phyloP scores from a whole-genome alignment of 2,888 invertebrate genomes.

The Lepidonotus clava region DNA sequence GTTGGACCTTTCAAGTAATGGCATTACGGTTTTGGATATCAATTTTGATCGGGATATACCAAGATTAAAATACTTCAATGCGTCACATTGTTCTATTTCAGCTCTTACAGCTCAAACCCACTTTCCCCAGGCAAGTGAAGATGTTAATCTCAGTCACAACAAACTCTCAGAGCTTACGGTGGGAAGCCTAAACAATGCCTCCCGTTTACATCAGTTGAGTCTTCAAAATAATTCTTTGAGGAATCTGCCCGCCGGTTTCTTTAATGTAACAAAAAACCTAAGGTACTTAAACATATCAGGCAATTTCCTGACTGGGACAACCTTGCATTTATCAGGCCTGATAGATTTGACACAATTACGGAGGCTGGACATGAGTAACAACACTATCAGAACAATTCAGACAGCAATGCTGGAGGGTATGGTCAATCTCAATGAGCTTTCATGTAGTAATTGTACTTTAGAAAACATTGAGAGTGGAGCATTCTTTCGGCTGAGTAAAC shows the following conservation, averaged over 20 bases:
- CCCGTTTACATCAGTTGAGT: background rate
- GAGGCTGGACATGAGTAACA: background rate
- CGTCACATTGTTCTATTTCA: background rate
- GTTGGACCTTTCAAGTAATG: background rate
- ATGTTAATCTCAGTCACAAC: background rate
- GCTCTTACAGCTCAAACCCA: background rate
- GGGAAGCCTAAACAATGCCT: background rate
- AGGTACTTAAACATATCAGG: background rate
- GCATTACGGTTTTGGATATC: background rate
- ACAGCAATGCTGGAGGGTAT: background rate
- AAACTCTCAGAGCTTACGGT: background rate
- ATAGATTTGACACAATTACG: background rate
- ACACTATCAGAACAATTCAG: background rate
- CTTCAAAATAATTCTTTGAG: background rate
- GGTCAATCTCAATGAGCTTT: background rate
- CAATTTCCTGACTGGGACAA: background rate
- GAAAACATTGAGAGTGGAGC: background rate
- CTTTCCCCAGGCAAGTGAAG: background rate
- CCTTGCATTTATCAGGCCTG: background rate
- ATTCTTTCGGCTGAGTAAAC: background rate
- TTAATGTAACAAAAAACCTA: background rate
- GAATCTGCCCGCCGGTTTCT: background rate
- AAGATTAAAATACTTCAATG: background rate
- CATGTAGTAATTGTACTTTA: background rate
- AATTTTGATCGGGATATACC: background rate